Conservation (phyloP, 2,888 invertebrate genomes). For the Meiosimyza platycephala region DNA sequence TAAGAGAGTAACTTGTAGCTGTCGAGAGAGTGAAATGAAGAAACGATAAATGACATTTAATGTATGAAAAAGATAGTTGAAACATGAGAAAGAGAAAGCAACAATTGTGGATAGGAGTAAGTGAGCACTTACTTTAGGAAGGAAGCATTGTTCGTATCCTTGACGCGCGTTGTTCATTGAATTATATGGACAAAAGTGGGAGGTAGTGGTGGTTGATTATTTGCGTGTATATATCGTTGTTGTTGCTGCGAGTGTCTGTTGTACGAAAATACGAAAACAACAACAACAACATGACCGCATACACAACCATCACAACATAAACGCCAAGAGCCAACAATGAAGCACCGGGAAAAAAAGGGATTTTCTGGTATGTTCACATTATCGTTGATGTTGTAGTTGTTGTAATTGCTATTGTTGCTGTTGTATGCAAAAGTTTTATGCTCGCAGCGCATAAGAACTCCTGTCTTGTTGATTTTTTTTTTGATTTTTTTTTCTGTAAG, state of each 20-base stretch:
- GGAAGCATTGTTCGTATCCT: not conserved
- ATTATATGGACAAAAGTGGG: conserved; percentile 15
- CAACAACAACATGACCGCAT: not conserved
- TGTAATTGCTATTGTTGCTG: conserved; percentile 33
- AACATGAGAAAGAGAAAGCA: not conserved
- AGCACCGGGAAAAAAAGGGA: conserved; percentile 41
- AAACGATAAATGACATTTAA: not conserved
- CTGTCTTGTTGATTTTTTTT: not conserved
- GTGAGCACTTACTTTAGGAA: not conserved
- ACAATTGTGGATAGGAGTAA: conserved; percentile 1
- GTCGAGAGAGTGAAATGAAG: not conserved
- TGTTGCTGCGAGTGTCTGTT: not conserved
- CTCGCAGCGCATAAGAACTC: conserved; percentile 5
- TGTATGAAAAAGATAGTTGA: not conserved
- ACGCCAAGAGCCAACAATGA: not conserved
- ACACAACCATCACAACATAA: not conserved
- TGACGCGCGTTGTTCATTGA: conserved; percentile 1
- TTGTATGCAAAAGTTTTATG: conserved; percentile 26
- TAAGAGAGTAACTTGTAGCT: conserved; percentile 1
- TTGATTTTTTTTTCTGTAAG: not conserved
- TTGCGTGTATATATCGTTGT: conserved; percentile 13
- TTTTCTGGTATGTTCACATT: conserved; percentile 47
- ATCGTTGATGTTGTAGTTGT: conserved; percentile 36
- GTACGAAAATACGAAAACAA: too few relatives aligned
- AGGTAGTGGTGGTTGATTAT: conserved; percentile 1